Base-by-base conservation (phyloP, 2,113 vertebrate genomes). In the Peromyscus californicus region DNA sequence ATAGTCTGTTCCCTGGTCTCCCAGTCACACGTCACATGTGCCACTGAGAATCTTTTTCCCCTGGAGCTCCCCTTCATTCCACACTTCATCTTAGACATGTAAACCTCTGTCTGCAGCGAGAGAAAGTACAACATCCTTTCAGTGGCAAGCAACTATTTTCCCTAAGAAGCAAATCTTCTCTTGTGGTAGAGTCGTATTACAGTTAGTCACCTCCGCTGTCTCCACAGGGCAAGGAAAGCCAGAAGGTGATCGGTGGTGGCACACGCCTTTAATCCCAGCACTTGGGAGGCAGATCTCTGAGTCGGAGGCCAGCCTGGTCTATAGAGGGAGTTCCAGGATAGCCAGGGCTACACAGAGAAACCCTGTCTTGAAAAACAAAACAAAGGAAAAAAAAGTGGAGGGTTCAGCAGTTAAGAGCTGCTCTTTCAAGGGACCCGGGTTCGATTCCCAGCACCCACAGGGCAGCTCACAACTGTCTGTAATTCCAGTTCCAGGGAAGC, bases 21-120 rank as follows among this genome's bases (percentile, higher is more conserved):
- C 48, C 69, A 51, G 29, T 10, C 78, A 67, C 51, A 54, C 59
- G 42, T 51, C 45, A 22, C 19, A 7, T 29, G 70, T 72, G 88
- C 90, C 78, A 39, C 42, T 82, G 24, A 63, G 61, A 86, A 11
- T 29, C 57, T n/a, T 69, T 33, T 24, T 86, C 22, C 15, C 42
- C 78, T 48, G 36, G 76, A 36, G 17, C 39, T 31, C 31, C 42
- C 42, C 19, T 72, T 7, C 69, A 19, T n/a, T 59, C 33, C 79
- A 57, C 5, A 24, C 79, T 26, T 63, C 83, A 29, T 61, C 16
- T 70, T 63, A 59, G 75, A 96, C 67, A 83, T 33, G 78, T 45
- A 95, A 91, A 95, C 57, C 57, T 92, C 83, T 85, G 45, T 76
- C 42, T 93, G 45, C 12, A 67, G 45, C 39, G 74, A 95, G 76